These are phyloP conservation scores for Cordylochernes scorpioides DNA, from an alignment of 2,888 invertebrate genomes.

Conservation along the genomic window DNA sequence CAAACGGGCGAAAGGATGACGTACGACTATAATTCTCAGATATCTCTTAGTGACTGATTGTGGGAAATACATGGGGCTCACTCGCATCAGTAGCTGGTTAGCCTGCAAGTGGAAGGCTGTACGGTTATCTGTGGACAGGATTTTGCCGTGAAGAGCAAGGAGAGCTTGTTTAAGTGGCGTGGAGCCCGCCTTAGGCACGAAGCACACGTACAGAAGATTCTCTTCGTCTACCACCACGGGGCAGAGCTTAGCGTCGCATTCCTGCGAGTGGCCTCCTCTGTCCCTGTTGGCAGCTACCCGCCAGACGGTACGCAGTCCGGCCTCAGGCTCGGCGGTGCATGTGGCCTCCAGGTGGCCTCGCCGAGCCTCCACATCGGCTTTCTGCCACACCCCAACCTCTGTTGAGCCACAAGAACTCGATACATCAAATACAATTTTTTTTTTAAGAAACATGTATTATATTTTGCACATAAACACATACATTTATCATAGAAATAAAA, in stretches of 20 bases:
- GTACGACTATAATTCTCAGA: conserved; percentile 13
- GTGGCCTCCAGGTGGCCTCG: too few species aligned
- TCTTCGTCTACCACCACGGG: conserved; percentile 12
- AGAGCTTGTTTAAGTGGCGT: conserved; percentile 11
- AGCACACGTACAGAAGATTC: conserved; percentile 11
- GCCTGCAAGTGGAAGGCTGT: conserved; percentile 10
- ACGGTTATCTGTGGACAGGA: conserved; percentile 2
- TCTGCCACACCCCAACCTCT: too few species aligned
- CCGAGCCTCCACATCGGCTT: too few species aligned
- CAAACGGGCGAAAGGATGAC: conserved; percentile 14
- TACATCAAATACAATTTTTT: too few species aligned
- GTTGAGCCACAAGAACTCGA: too few species aligned
- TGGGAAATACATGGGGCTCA: conserved; percentile 12
- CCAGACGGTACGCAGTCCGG: conserved; percentile 7
- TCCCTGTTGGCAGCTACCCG: conserved; percentile 9
- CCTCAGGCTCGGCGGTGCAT: too few species aligned
- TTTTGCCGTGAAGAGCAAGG: conserved; percentile 6
- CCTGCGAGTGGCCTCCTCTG: conserved; percentile 7
- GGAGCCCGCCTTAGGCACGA: conserved; percentile 14
- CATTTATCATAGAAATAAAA: too few species aligned
- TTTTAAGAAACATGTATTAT: too few species aligned
- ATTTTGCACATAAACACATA: too few species aligned
- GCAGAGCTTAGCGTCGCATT: conserved; percentile 12
- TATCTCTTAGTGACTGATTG: too few species aligned
- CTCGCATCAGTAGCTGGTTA: conserved; percentile 9